Evolutionary conservation across 2,113 vertebrate genomes (phyloP).

Genomic region (Lasiurus cinereus): DNA sequence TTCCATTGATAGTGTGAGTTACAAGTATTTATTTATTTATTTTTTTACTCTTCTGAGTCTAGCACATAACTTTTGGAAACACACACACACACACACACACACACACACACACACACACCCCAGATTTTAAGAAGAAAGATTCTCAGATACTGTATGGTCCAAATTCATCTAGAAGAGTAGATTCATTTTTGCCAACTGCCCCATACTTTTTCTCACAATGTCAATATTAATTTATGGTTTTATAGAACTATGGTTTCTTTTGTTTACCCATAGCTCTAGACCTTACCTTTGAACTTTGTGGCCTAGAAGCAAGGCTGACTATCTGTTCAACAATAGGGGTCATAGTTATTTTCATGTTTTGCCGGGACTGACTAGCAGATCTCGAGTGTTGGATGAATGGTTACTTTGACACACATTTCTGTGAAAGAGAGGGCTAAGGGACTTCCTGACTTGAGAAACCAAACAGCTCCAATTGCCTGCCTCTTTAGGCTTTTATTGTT

Average conservation of each 20-base stretch:
- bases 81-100: background rate
- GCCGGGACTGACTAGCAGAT: no score
- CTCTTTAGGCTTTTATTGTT: no score
- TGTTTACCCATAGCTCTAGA: background rate
- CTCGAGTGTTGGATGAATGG: no score
- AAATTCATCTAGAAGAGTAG: background rate
- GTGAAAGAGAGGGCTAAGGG: no score
- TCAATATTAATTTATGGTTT: constrained; percentile 11
- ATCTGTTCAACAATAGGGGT: background rate
- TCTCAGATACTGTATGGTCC: background rate
- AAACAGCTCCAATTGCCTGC: no score
- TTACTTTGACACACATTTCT: no score
- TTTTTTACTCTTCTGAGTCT: background rate
- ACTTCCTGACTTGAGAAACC: no score
- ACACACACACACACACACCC: background rate
- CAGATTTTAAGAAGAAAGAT: constrained; percentile 9
- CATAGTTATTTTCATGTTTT: background rate
- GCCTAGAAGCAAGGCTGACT: background rate
- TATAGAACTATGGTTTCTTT: background rate
- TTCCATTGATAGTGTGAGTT: background rate
- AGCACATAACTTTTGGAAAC: background rate
- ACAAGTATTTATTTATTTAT: background rate
- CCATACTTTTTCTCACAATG: background rate
- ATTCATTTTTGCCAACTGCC: background rate
- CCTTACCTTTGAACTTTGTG: background rate